A percentile compares a stretch with the other conserved stretches of the same genome.
phyloP scores from a whole-genome alignment of 2,113 vertebrate species.

The Ciconia stormi region DNA sequence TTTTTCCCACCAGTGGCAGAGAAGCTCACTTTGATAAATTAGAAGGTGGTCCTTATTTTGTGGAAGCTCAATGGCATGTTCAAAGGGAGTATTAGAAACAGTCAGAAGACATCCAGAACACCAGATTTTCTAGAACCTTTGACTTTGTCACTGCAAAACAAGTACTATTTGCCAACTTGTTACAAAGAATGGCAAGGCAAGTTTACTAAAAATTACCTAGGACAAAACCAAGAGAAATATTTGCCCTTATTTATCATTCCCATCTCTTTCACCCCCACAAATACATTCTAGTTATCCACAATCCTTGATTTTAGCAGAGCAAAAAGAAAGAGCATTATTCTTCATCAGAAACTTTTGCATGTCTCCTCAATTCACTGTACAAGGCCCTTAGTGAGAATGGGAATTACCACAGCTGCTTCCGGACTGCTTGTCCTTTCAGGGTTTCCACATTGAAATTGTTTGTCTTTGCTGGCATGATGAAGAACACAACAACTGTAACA shows the following conservation, averaged over 20 bases:
- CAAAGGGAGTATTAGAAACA: background rate
- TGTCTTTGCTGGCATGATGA: conserved; percentile 97
- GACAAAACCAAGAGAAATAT: background rate
- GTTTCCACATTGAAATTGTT: conserved; percentile 99
- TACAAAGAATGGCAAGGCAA: background rate
- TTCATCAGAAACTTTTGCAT: background rate
- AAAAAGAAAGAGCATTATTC: background rate
- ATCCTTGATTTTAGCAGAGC: background rate
- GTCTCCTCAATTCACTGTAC: background rate
- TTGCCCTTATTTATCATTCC: background rate
- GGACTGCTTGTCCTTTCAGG: conserved; percentile 92
- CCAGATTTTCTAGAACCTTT: background rate
- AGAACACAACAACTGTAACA: conserved; percentile 92
- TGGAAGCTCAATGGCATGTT: background rate
- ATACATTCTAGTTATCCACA: background rate
- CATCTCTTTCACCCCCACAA: background rate
- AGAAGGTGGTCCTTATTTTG: background rate
- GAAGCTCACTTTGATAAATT: background rate
- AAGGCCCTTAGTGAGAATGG: background rate
- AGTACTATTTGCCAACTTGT: background rate
- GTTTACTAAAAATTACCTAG: background rate
- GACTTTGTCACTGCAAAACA: background rate
- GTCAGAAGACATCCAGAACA: background rate
- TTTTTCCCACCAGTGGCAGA: background rate
- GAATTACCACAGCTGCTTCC: conserved; percentile 94